Percentiles rank a stretch among this genome's conserved stretches.
phyloP scores from a whole-genome alignment of 1,140 invertebrate genomes.

The Euwallacea fornicatus region DNA sequence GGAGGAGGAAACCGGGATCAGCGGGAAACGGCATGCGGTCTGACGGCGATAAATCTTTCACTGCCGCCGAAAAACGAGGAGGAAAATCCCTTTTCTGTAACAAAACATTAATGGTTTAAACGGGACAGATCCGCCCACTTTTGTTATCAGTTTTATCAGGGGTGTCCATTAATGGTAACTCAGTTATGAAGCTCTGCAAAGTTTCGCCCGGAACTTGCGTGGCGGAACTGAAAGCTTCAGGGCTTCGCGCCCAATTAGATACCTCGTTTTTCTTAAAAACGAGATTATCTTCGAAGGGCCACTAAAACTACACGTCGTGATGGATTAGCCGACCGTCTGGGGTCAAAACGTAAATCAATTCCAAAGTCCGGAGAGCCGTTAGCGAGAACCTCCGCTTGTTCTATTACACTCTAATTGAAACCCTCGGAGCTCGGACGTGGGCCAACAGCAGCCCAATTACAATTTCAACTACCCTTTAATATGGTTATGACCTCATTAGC shows the following conservation, averaged over 20 bases:
- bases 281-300: not conserved
- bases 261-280: not conserved
- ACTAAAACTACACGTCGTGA: not conserved
- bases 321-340: conserved; percentile 2
- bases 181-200: not conserved
- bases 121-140: not conserved
- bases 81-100: not conserved
- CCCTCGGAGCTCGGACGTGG: not conserved
- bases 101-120: not conserved
- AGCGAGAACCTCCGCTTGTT: not conserved
- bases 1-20: conserved; percentile 27
- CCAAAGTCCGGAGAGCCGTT: conserved; percentile 1
- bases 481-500: no score
- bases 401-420: not conserved
- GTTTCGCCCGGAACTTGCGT: not conserved
- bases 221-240: not conserved
- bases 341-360: conserved; percentile 7
- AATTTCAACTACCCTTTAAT: not conserved
- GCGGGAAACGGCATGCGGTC: conserved; percentile 31
- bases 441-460: not conserved
- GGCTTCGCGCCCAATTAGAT: not conserved
- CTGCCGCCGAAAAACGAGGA: conserved; percentile 4
- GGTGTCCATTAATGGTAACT: not conserved
- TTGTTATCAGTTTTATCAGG: not conserved
- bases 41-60: conserved; percentile 28